Conservation (phyloP, 1,140 invertebrate genomes). For the Micrasema longulum region DNA sequence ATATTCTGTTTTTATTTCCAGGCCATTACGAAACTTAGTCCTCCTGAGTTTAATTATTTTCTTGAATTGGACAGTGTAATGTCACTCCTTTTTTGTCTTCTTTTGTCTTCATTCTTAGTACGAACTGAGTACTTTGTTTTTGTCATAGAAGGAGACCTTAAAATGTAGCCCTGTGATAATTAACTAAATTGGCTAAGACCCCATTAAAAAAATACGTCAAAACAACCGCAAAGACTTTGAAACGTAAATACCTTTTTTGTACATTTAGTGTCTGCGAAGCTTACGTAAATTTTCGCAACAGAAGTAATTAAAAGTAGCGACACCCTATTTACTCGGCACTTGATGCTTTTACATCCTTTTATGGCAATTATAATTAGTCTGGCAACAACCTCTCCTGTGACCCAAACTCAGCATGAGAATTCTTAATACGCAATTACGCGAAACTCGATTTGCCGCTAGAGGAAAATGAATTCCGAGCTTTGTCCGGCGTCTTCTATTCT, state of each 20-base stretch:
- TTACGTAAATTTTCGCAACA: conserved; percentile 1
- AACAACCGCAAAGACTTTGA: not conserved
- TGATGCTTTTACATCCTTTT: conserved; percentile 11
- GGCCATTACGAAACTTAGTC: not conserved
- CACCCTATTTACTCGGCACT: not conserved
- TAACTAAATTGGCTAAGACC: not conserved
- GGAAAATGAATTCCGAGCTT: conserved; percentile 6
- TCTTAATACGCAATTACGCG: conserved; percentile 24
- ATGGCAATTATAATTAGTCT: conserved; percentile 22
- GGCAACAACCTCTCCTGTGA: conserved; percentile 5
- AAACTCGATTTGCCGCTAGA: conserved; percentile 17
- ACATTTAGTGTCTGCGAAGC: not conserved
- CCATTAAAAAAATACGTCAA: not conserved
- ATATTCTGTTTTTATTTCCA: conserved; percentile 1
- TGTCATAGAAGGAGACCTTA: too few species aligned
- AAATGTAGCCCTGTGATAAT: too few species aligned
- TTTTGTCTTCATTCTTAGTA: too few species aligned
- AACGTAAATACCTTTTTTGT: not conserved
- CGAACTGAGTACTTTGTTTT: too few species aligned
- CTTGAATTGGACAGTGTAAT: too few species aligned
- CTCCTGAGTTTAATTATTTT: too few species aligned
- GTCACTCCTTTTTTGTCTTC: too few species aligned
- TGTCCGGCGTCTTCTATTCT: conserved; percentile 8
- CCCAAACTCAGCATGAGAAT: conserved; percentile 2
- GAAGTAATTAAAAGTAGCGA: conserved; percentile 9